Evolutionary conservation across 1,140 invertebrate genomes (phyloP).

Genomic region (Papilio aristodemus): DNA sequence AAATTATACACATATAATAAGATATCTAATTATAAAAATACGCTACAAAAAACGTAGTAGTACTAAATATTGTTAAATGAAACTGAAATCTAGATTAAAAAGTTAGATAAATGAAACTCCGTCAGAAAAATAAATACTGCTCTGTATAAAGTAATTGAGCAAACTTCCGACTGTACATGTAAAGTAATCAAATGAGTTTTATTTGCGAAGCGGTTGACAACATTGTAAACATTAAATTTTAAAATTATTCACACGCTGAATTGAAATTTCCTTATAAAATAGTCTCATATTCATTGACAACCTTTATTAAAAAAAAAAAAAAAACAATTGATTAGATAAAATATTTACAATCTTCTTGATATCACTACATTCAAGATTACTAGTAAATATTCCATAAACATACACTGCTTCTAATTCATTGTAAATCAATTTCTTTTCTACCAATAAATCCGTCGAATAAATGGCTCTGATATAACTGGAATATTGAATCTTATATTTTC

Average conservation of each 20-base stretch:
- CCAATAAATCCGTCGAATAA: not conserved
- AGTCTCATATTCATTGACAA: too few species aligned
- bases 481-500: constrained; percentile 3
- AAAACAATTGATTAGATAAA: too few species aligned
- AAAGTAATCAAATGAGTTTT: constrained; percentile 9
- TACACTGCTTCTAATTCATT: not conserved
- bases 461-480: not conserved
- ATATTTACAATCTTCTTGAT: too few species aligned
- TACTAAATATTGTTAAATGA: too few species aligned
- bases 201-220: not conserved
- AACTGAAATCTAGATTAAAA: not conserved
- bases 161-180: not conserved
- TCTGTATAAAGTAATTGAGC: not conserved
- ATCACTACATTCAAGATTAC: too few species aligned
- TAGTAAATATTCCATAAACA: not conserved
- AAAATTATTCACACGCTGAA: not conserved
- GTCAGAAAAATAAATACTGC: not conserved
- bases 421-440: constrained; percentile 15
- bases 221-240: not conserved
- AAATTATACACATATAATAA: too few species aligned
- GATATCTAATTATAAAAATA: too few species aligned
- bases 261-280: not conserved
- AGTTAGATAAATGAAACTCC: not conserved
- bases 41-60: too few species aligned
- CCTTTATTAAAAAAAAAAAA: too few species aligned